These are phyloP conservation scores for Rhincodon typus DNA, from an alignment of 2,797 vertebrate species.

Conservation along the genomic window DNA sequence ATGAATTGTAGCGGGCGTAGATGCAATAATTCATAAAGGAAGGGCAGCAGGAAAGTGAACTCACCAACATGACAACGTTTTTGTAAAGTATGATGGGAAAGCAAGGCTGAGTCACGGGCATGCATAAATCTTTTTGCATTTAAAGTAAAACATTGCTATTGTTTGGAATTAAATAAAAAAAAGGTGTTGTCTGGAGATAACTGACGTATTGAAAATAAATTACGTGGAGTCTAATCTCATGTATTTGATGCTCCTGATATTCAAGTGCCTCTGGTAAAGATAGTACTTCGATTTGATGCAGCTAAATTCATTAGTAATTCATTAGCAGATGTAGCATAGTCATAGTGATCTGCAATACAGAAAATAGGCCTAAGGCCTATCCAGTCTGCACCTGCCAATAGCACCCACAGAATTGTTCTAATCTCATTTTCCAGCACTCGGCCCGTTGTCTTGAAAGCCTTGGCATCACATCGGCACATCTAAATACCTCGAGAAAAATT, in stretches of 20 bases:
- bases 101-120: background rate
- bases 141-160: background rate
- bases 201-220: background rate
- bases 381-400: too few relatives aligned
- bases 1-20: background rate
- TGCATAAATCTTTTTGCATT: background rate
- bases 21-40: background rate
- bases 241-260: background rate
- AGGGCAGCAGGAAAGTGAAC: background rate
- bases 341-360: too few relatives aligned
- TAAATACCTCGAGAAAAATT: background rate
- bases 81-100: background rate
- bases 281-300: background rate
- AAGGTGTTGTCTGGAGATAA: background rate
- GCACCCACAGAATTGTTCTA: too few relatives aligned
- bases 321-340: background rate
- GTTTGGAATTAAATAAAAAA: background rate
- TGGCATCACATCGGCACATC: too few relatives aligned
- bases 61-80: background rate
- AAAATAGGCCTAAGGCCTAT: too few relatives aligned
- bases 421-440: too few relatives aligned
- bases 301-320: background rate
- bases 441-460: too few relatives aligned
- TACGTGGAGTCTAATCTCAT: background rate
- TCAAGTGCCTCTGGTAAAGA: background rate